Conservation (phyloP, 1,140 invertebrate genomes). For the Drosophila mojavensis region DNA sequence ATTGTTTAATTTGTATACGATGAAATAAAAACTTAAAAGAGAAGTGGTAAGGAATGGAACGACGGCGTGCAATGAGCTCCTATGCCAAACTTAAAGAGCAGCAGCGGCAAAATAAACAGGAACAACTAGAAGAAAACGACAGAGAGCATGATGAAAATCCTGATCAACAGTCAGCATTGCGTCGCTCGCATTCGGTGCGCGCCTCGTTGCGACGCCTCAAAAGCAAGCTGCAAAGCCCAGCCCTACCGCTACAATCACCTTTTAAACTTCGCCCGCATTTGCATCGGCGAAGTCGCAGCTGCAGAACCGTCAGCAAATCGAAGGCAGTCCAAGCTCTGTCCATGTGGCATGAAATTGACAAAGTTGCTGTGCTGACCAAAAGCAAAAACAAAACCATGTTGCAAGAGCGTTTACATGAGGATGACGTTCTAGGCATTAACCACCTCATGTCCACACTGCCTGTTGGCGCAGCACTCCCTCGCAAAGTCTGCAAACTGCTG, state of each 20-base stretch:
- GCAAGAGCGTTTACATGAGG: neutral
- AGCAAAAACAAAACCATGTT: conserved; percentile 40
- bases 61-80: conserved; percentile 61
- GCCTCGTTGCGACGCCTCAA: conserved; percentile 88
- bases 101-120: conserved; percentile 63
- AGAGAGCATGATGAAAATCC: conserved; percentile 60
- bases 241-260: conserved; percentile 64
- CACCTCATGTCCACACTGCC: conserved; percentile 71
- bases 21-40: conserved; percentile 19
- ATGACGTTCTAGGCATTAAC: conserved; percentile 60
- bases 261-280: conserved; percentile 76
- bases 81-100: conserved; percentile 70
- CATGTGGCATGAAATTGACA: conserved; percentile 63
- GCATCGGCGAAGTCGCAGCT: conserved; percentile 60
- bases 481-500: conserved; percentile 75
- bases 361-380: conserved; percentile 59
- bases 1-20: conserved; percentile 8
- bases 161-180: conserved; percentile 83
- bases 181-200: conserved; percentile 89
- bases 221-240: conserved; percentile 72
- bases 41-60: conserved; percentile 56
- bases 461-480: conserved; percentile 59
- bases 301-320: conserved; percentile 50
- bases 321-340: conserved; percentile 57
- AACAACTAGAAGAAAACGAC: conserved; percentile 20